Conservation (phyloP, 92 coral and sea anemone genomes). For the Palythoa grandiflora region DNA sequence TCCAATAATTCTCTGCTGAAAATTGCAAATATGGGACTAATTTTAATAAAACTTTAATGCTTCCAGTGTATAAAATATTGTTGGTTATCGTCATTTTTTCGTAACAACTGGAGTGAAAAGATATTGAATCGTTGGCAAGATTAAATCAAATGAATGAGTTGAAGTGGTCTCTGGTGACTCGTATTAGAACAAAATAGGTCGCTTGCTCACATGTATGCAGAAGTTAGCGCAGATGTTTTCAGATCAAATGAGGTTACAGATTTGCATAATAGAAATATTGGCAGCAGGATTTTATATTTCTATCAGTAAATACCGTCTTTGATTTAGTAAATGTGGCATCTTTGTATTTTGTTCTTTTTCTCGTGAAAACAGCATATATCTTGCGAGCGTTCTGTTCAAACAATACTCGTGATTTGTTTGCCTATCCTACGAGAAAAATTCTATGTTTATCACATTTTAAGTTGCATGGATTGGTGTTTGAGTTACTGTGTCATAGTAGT, state of each 20-base stretch:
- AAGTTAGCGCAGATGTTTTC: slow-evolving; percentile 44
- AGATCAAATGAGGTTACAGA: slow-evolving; percentile 23
- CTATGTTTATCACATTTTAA: slow-evolving; percentile 24
- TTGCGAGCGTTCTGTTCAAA: neutral
- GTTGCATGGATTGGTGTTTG: slow-evolving; percentile 34
- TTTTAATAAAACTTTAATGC: slow-evolving; percentile 67
- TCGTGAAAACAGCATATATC: neutral
- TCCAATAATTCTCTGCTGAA: slow-evolving; percentile 64
- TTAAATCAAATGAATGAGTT: neutral
- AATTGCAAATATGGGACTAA: slow-evolving; percentile 77
- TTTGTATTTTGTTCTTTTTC: neutral
- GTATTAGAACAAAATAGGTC: neutral
- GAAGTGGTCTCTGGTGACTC: neutral
- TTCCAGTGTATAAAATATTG: slow-evolving; percentile 16
- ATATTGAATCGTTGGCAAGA: slow-evolving; percentile 16
- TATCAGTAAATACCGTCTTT: neutral
- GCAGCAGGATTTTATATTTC: neutral
- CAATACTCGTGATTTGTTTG: neutral
- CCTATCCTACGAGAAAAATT: slow-evolving; percentile 22
- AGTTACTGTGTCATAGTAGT: slow-evolving; percentile 11
- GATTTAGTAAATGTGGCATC: neutral
- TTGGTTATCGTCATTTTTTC: neutral
- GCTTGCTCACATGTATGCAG: slow-evolving; percentile 29
- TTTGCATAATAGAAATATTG: slow-evolving; percentile 48
- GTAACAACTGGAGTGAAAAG: neutral